Percentiles rank a stretch among this genome's conserved stretches.
phyloP scores from a whole-genome alignment of 2,113 vertebrate genomes.

The Bufo bufo region DNA sequence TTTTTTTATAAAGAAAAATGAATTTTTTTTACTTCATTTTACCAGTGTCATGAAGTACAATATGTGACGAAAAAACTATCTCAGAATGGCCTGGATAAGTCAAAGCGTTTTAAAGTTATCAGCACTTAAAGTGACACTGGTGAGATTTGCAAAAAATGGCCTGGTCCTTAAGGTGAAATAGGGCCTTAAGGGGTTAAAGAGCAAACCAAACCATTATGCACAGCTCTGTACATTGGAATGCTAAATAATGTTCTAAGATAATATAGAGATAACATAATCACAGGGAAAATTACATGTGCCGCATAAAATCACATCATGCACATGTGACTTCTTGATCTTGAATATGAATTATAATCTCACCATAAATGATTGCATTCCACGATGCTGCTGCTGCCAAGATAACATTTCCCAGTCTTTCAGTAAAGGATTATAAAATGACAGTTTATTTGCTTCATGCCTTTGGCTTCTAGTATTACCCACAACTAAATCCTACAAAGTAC shows the following conservation, averaged over 20 bases:
- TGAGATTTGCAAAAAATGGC: too few relatives aligned
- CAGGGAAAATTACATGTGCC: too few relatives aligned
- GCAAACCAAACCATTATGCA: too few relatives aligned
- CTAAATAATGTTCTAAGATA: background rate
- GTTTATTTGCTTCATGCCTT: conserved; percentile 38
- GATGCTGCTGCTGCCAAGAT: background rate
- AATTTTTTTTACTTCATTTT: too few relatives aligned
- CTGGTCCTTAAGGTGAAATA: too few relatives aligned
- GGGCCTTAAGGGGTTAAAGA: too few relatives aligned
- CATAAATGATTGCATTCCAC: conserved; percentile 7
- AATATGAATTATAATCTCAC: conserved; percentile 24
- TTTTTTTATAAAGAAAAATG: too few relatives aligned
- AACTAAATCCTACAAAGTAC: conserved; percentile 43
- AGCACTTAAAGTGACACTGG: too few relatives aligned
- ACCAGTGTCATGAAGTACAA: too few relatives aligned
- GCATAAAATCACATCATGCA: background rate
- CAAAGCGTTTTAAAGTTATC: too few relatives aligned
- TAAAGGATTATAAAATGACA: conserved; percentile 46
- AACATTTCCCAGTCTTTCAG: conserved; percentile 20
- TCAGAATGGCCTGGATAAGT: too few relatives aligned
- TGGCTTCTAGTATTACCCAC: conserved; percentile 31
- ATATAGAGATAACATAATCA: background rate
- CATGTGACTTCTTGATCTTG: background rate
- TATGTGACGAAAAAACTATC: too few relatives aligned
- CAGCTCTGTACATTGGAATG: background rate